Evolutionary conservation across 2,888 invertebrate species (phyloP).

Genomic region (Belgica antarctica): DNA sequence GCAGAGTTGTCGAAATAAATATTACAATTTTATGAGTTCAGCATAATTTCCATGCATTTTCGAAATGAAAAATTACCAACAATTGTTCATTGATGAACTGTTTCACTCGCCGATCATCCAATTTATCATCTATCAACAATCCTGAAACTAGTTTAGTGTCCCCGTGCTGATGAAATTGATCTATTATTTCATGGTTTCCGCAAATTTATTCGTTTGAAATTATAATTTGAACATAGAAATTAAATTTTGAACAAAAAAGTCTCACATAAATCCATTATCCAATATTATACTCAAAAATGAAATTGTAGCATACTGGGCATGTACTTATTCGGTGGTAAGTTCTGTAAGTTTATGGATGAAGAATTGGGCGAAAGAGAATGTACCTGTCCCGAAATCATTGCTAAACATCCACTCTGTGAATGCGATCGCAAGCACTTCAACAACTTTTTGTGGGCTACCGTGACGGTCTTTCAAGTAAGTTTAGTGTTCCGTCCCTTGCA

Average conservation of each 20-base stretch:
- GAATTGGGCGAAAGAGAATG: conserved; percentile 80
- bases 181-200: neutral
- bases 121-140: conserved; percentile 11
- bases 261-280: conserved; percentile 32
- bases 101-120: too few species aligned
- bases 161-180: neutral
- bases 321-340: conserved; percentile 99
- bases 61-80: too few species aligned
- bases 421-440: conserved; percentile 99
- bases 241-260: conserved; percentile 52
- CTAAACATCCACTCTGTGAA: conserved; percentile 84
- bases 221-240: conserved; percentile 54
- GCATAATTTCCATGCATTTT: too few species aligned
- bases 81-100: too few species aligned
- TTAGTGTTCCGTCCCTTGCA: conserved; percentile 41
- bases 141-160: neutral
- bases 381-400: conserved; percentile 88
- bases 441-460: conserved; percentile 95
- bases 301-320: conserved; percentile 95
- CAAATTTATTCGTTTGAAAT: conserved; percentile 26
- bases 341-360: conserved; percentile 95
- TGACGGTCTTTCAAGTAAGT: conserved; percentile 96
- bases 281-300: conserved; percentile 42
- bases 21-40: too few species aligned
- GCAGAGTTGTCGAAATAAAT: neutral